Evolutionary conservation across 1,140 invertebrate species (phyloP), one percentile per base, ranked within the genome.

Genomic region (Drosophila pectinifera): DNA sequence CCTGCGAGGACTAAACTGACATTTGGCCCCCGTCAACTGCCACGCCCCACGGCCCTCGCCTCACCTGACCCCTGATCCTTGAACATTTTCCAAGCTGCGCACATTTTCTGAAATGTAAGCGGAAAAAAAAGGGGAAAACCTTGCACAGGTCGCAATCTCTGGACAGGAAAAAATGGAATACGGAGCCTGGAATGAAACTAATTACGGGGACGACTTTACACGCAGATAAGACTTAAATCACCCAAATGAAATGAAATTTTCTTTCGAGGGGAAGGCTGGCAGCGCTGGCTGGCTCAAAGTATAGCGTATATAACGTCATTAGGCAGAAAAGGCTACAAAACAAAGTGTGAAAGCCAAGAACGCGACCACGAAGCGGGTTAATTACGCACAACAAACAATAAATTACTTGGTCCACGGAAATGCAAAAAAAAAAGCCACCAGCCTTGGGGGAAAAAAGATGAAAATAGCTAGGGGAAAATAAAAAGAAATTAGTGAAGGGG

Each of bases 311-410:
- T 75, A 88, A 76, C 74, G 51, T 88, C 82, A 82, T 86, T 88
- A 86, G 64, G 63, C 56, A 39, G 31, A 46, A 65, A 75, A 41
- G 55, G 49, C 57, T 48, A 38, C 62, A 46, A 45, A 34, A 41
- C 45, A 69, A 70, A 86, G 83, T 75, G 83, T 78, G 61, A 82
- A 88, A 73, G 78, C 78, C 69, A 70, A 68, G 64, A 70, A 70
- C 51, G 78, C 63, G 74, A 78, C 78, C 78, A 75, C 69, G 57
- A 62, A 63, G 69, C 65, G 72, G 84, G 83, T 88, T 88, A 88
- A 89, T 88, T 88, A 88, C 84, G 83, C 84, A 68, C 64, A 73
- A 88, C 76, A 88, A 89, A 80, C 79, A 88, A 88, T 88, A 89
- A 88, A 89, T 88, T 88, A 88, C 84, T 86, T 73, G 58, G 43